Percentiles rank a stretch among this genome's conserved stretches.
Conservation (phyloP, 1,140 invertebrate genomes). For the Hylaeus volcanicus region DNA sequence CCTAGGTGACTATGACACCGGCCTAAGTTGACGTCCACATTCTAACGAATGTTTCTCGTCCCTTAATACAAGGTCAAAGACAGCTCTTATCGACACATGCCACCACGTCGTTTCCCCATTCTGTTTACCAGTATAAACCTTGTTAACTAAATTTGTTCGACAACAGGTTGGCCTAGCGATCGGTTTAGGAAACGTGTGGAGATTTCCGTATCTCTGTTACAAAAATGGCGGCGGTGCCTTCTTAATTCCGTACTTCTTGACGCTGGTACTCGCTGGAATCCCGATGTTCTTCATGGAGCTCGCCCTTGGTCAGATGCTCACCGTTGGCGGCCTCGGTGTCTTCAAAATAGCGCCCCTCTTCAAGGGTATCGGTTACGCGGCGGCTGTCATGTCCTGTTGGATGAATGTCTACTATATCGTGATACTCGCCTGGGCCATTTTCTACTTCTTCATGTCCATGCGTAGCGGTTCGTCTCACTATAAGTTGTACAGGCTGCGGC, state of each 20-base stretch:
- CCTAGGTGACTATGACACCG: no score
- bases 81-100: no score
- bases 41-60: no score
- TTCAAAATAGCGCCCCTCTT: slow-evolving; percentile 98
- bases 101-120: no score
- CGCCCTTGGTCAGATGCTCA: slow-evolving; percentile 95
- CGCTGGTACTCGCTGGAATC: slow-evolving; percentile 94
- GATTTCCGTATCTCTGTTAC: slow-evolving; percentile 84
- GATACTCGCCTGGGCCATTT: slow-evolving; percentile 98
- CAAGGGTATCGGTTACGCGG: slow-evolving; percentile 98
- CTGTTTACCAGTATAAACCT: no score
- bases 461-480: slow-evolving; percentile 78
- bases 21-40: no score
- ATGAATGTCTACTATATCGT: slow-evolving; percentile 99
- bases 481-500: no score
- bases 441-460: slow-evolving; percentile 94
- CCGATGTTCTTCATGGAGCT: slow-evolving; percentile 97
- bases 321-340: slow-evolving; percentile 94
- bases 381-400: slow-evolving; percentile 97
- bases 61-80: no score
- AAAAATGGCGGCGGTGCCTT: slow-evolving; percentile 89
- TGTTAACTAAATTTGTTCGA: background rate
- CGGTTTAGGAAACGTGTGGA: slow-evolving; percentile 84
- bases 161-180: slow-evolving; percentile 77
- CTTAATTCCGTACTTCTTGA: slow-evolving; percentile 95